These are phyloP conservation scores for Dryoscopus gambensis DNA, from an alignment of 2,113 vertebrate genomes.

Conservation along the genomic window DNA sequence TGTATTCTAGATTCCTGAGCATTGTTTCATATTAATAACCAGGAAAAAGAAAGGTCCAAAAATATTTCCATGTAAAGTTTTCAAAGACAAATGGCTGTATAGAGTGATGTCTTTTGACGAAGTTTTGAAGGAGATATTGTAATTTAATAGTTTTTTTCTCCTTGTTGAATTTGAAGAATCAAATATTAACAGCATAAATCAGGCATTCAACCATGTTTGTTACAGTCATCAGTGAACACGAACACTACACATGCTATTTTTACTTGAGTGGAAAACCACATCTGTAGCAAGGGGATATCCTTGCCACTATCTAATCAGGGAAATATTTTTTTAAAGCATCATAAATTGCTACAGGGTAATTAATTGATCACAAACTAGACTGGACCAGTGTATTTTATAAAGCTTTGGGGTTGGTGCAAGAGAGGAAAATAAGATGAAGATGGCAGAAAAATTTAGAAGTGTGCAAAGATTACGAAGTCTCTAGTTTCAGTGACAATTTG, in stretches of 20 bases:
- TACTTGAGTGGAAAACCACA: neutral
- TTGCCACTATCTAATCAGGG: neutral
- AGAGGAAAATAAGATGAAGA: neutral
- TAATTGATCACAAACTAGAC: neutral
- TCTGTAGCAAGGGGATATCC: neutral
- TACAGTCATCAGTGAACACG: neutral
- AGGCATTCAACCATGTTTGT: neutral
- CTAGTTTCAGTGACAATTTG: neutral
- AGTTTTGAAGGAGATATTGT: neutral
- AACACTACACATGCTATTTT: neutral
- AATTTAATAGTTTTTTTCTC: neutral
- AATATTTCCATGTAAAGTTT: neutral
- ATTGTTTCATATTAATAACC: neutral
- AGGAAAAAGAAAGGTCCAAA: neutral
- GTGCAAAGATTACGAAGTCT: neutral
- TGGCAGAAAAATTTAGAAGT: neutral
- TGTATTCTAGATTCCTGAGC: neutral
- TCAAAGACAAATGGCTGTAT: neutral
- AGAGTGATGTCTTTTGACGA: neutral
- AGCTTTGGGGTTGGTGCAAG: neutral
- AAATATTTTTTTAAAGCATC: neutral
- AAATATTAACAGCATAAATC: neutral
- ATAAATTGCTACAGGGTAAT: neutral
- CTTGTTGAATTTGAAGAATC: neutral
- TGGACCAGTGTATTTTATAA: fast-evolving